Evolutionary conservation across 1,140 invertebrate genomes (phyloP), one percentile per base, ranked within the genome.

Genomic region (Glomeris maerens): DNA sequence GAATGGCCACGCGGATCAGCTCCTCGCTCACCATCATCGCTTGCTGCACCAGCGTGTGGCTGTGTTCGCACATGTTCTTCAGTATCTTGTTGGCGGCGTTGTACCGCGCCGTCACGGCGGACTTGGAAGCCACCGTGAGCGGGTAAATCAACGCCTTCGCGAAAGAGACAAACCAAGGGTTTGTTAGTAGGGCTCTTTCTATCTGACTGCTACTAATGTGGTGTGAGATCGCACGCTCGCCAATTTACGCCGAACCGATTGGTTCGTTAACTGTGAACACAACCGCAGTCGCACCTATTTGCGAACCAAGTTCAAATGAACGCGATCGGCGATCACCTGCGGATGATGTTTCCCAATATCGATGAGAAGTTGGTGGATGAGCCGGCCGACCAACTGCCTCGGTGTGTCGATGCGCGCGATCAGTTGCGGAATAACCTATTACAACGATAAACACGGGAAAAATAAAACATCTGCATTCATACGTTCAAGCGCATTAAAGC

Each of bases 351-450:
- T 76, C 7, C 93, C 91, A 60, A 98, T 92, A 62, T 97, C 92
- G 48, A 92, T 86, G 1, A 98, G 69, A 3, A 98, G 70, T 60
- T 92, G 83, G 65, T 95, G 85, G 55, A 99, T 93, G 14, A 97
- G 72, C 49, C 84, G 77, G 0, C 83, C 84, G 0, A 97, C 92
- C 41, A 91, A 64, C 52, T 79, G 78, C 23, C 90, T 73, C 0
- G 85, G 84, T 0, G 91, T 94, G 63, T 99, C 96, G 53, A 99
- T 96, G 44, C 95, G 75, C 1, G 95, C 94, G 56, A 99, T 98
- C 1, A 99, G 69, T 67, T 99, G 96, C 0, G 96, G 96, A 57
- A 98, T 98, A 0, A 99, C 94, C 72, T 74, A 44, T n/a, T n/a
- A n/a, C n/a, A n/a, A n/a, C n/a, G n/a, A n/a, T n/a, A 2, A 53